These are phyloP conservation scores for Fratercula arctica DNA, from an alignment of 2,797 vertebrate genomes.

Conservation along the genomic window DNA sequence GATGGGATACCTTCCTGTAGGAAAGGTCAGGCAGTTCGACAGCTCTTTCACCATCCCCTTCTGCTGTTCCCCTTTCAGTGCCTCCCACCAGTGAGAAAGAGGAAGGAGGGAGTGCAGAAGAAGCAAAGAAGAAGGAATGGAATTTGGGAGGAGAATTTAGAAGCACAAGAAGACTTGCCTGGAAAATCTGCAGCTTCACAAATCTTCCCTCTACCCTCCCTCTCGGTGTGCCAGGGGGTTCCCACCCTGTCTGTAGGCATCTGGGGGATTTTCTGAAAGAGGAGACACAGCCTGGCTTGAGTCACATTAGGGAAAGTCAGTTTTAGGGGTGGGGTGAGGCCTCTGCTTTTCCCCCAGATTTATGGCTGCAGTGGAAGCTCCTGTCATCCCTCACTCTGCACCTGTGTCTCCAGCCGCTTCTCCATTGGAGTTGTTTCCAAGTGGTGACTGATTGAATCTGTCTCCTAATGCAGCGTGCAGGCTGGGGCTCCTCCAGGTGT, in stretches of 20 bases:
- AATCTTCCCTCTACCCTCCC: background rate
- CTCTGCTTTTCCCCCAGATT: background rate
- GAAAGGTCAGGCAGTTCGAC: background rate
- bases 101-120: background rate
- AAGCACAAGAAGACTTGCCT: background rate
- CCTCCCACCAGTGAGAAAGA: background rate
- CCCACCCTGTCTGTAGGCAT: background rate
- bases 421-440: constrained; percentile 16
- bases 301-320: background rate
- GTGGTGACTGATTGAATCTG: background rate
- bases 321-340: background rate
- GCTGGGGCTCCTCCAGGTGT: background rate
- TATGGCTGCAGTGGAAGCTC: background rate
- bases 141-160: background rate
- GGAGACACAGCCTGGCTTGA: background rate
- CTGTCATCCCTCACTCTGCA: constrained; percentile 14
- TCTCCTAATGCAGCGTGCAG: background rate
- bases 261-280: background rate
- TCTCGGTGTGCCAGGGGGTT: background rate
- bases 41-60: background rate
- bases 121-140: background rate
- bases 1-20: background rate
- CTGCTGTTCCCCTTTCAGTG: background rate
- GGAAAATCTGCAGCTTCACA: background rate
- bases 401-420: background rate